Evolutionary conservation across 2,888 invertebrate genomes (phyloP).

Genomic region (Trichogramma dendrolimi): DNA sequence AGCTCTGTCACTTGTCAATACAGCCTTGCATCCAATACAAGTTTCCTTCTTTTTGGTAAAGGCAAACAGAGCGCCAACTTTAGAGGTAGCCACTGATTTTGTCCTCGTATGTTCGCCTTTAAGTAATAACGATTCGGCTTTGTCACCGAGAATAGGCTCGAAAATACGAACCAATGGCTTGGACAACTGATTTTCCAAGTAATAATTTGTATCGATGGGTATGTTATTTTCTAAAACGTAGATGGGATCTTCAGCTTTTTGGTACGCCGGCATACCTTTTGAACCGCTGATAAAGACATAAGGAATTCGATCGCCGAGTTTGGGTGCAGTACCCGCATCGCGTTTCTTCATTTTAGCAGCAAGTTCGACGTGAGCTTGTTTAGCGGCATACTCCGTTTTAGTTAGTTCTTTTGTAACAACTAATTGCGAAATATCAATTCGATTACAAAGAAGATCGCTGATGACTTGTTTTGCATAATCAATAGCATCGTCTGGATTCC

Average conservation of each 20-base stretch:
- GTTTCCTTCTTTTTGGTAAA: constrained; percentile 91
- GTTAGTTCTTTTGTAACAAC: constrained; percentile 96
- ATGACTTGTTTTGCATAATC: constrained; percentile 84
- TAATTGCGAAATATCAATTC: constrained; percentile 95
- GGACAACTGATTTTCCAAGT: constrained; percentile 94
- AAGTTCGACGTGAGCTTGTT: constrained; percentile 97
- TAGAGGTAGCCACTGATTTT: constrained; percentile 88
- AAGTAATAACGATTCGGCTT: constrained; percentile 88
- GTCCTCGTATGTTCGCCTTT: constrained; percentile 95
- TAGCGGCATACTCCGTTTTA: constrained; percentile 92
- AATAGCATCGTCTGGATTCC: constrained; percentile 89
- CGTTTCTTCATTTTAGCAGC: constrained; percentile 95
- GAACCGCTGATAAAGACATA: constrained; percentile 89
- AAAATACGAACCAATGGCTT: constrained; percentile 96
- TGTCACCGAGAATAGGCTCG: constrained; percentile 95
- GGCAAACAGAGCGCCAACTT: constrained; percentile 88
- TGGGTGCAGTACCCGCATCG: constrained; percentile 95
- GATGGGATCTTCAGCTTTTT: constrained; percentile 97
- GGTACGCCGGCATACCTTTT: constrained; percentile 92
- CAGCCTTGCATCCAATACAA: constrained; percentile 92
- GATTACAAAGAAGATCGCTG: constrained; percentile 91
- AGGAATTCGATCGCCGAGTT: constrained; percentile 96
- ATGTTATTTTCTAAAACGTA: constrained; percentile 96
- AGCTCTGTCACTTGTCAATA: constrained; percentile 67
- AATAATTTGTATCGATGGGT: constrained; percentile 95